Evolutionary conservation across 2,888 invertebrate species (phyloP), one percentile per base, ranked within the genome.

Genomic region (Rambutsinella grinnellia): DNA sequence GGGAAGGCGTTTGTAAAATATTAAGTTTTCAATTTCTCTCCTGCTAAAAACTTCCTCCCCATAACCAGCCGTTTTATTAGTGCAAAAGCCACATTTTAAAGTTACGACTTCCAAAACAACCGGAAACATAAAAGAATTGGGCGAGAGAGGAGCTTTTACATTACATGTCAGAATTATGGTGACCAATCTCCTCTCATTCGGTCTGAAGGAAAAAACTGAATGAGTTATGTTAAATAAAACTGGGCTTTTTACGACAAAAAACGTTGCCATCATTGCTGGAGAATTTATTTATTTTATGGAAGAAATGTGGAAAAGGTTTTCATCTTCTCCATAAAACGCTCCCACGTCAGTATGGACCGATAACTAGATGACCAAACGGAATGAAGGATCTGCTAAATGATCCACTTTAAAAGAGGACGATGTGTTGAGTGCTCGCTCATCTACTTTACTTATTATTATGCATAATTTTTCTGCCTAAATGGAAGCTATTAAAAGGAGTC

Each of bases 401-500:
- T 36, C 36, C 13, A 36, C 36, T 36, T 36, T 8, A 5, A 36
- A 36, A 13, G 36, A 36, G 36, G 6, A 36, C 36, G 36, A 36
- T 36, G 36, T 36, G 36, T 36, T 36, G 36, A 36, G 36, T 36
- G 36, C 36, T 5, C 6, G 36, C 36, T 36, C 36, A 36, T 36
- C 36, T 13, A 36, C 36, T 36, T 13, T 36, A 36, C 36, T 36
- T 36, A 36, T 56, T 58, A 60, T 60, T 28, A 68, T 68, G 58
- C 68, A 58, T 51, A 68, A n/a, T 26, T 68, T 68, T 44, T 36
- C 57, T 49, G 60, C 24, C 49, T 68, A 68, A 68, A 68, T 68
- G 58, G 58, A 68, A 60, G 57, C 58, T 68, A 68, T 68, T 68
- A 68, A 68, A 68, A 51, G 53, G 24, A 49, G 44, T 58, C 67